Evolutionary conservation across 1,140 invertebrate genomes (phyloP).

Genomic region (Drosophila saltans): DNA sequence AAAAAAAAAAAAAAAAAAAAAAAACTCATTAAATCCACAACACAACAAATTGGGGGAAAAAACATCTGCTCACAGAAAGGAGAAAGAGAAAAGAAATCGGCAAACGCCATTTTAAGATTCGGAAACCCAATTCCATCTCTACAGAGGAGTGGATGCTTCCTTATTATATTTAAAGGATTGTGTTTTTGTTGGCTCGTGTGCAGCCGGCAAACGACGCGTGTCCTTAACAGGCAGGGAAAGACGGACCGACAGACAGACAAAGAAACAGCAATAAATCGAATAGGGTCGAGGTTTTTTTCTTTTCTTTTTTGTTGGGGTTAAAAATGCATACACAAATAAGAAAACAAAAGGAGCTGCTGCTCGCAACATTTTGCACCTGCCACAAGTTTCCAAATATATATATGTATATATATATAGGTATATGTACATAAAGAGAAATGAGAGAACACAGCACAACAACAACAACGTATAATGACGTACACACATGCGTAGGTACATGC

Average conservation of each 20-base stretch:
- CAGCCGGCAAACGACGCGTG: slow-evolving; percentile 62
- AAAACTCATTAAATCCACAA: slow-evolving; percentile 46
- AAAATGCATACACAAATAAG: slow-evolving; percentile 37
- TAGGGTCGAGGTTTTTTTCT: slow-evolving; percentile 40
- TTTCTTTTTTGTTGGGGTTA: slow-evolving; percentile 30
- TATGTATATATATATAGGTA: neutral
- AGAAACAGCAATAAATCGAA: slow-evolving; percentile 55
- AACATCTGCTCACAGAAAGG: slow-evolving; percentile 54
- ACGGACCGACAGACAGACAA: neutral
- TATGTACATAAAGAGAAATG: too few relatives aligned
- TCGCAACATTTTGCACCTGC: slow-evolving; percentile 53
- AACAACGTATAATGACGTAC: slow-evolving; percentile 15
- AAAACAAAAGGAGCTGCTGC: slow-evolving; percentile 28
- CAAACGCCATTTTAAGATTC: slow-evolving; percentile 36
- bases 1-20: slow-evolving; percentile 34
- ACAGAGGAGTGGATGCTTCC: neutral
- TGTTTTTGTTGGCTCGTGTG: slow-evolving; percentile 48
- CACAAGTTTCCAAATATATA: slow-evolving; percentile 32
- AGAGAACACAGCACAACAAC: slow-evolving; percentile 10
- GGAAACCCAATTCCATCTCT: slow-evolving; percentile 1
- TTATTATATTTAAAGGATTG: slow-evolving; percentile 15
- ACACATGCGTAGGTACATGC: too few relatives aligned
- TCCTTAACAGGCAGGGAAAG: slow-evolving; percentile 34
- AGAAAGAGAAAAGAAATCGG: slow-evolving; percentile 47
- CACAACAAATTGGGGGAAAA: slow-evolving; percentile 30